Conservation (phyloP, 2,888 invertebrate genomes). For the Agrotis exclamationis region DNA sequence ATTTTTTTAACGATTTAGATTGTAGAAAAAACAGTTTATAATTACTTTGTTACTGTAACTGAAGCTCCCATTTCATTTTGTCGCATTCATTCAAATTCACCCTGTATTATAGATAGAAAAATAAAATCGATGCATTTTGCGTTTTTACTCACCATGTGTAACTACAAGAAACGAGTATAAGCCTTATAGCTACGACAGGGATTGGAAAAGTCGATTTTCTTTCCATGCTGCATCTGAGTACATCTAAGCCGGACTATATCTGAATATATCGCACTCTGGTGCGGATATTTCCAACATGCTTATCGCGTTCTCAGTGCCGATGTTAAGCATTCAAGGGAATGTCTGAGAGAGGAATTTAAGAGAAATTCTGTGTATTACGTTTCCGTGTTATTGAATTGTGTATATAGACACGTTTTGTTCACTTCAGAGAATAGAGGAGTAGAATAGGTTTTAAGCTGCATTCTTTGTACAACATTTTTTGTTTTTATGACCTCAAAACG, state of each 20-base stretch:
- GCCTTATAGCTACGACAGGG: constrained; percentile 30
- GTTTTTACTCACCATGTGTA: constrained; percentile 57
- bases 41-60: too few relatives aligned
- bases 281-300: constrained; percentile 52
- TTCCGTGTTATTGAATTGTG: constrained; percentile 52
- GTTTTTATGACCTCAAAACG: background rate
- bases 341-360: constrained; percentile 50
- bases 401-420: constrained; percentile 39
- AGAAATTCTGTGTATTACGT: constrained; percentile 51
- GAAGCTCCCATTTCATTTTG: too few relatives aligned
- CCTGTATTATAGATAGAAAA: too few relatives aligned
- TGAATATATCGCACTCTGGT: constrained; percentile 43
- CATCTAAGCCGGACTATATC: constrained; percentile 61
- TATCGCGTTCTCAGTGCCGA: constrained; percentile 53
- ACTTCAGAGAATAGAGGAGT: constrained; percentile 20
- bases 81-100: too few relatives aligned
- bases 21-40: too few relatives aligned
- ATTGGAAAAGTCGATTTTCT: constrained; percentile 70
- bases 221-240: constrained; percentile 63
- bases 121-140: background rate
- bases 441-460: constrained; percentile 3
- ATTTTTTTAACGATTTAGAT: too few relatives aligned
- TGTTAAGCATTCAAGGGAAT: constrained; percentile 50
- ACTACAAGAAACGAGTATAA: constrained; percentile 66
- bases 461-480: constrained; percentile 1